Conservation (phyloP, 1,140 invertebrate species). For the Chrysopa pallens region DNA sequence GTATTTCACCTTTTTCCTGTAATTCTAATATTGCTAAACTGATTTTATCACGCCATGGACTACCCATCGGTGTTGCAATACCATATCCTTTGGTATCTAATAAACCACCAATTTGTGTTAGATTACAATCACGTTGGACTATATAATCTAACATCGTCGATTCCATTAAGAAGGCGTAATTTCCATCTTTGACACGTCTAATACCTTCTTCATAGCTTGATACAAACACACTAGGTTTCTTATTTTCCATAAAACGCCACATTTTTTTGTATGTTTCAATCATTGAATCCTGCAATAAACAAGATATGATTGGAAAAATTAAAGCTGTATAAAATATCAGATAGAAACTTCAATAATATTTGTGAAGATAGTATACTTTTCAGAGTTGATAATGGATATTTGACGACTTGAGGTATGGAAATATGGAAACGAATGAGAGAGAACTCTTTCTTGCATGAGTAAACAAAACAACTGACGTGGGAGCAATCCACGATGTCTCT, state of each 20-base stretch:
- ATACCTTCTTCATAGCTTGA: constrained; percentile 62
- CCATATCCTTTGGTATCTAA: constrained; percentile 51
- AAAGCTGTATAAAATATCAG: no score
- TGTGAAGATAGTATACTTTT: no score
- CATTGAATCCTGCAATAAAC: constrained; percentile 50
- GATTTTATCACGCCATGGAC: constrained; percentile 87
- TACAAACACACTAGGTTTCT: constrained; percentile 53
- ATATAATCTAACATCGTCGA: constrained; percentile 83
- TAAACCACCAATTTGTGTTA: constrained; percentile 83
- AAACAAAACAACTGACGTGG: no score
- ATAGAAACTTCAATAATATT: no score
- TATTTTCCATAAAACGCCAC: constrained; percentile 70
- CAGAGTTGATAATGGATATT: no score
- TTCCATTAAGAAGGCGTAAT: constrained; percentile 91
- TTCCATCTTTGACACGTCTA: constrained; percentile 52
- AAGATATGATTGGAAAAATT: no score
- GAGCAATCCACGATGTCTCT: no score
- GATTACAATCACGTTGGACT: constrained; percentile 76
- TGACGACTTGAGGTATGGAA: no score
- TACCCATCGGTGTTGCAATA: constrained; percentile 77
- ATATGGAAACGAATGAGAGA: no score
- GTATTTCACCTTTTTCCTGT: constrained; percentile 88
- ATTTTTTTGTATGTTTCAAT: constrained; percentile 74
- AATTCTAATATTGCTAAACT: constrained; percentile 87
- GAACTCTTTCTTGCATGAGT: no score